Percentiles rank a stretch among this genome's conserved stretches.
Conservation (phyloP, 1,140 invertebrate species). For the Forficula auricularia region DNA sequence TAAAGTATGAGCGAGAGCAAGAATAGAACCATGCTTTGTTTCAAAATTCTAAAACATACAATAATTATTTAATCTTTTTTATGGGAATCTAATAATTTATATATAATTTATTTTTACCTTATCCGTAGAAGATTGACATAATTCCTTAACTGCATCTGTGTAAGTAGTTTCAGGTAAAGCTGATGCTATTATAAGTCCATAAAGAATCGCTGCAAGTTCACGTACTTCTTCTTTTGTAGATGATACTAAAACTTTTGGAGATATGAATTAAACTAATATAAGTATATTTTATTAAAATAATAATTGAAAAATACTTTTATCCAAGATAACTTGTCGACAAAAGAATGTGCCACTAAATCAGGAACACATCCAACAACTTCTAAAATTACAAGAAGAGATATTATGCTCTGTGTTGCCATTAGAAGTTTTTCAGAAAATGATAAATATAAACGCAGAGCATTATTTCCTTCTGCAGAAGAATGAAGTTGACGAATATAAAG, state of each 20-base stretch:
- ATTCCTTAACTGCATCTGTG: constrained; percentile 17
- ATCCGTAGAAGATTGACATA: constrained; percentile 19
- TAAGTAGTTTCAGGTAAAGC: constrained; percentile 24
- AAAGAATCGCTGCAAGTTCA: constrained; percentile 45
- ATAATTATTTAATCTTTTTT: too few relatives aligned
- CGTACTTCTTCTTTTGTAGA: constrained; percentile 51
- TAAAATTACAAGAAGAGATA: constrained; percentile 48
- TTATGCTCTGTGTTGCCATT: constrained; percentile 38
- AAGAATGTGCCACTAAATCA: constrained; percentile 34
- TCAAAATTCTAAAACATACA: constrained; percentile 32
- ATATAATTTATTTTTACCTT: constrained; percentile 17
- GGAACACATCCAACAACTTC: constrained; percentile 54
- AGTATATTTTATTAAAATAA: background rate
- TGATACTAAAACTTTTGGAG: too few relatives aligned
- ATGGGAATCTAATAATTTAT: too few relatives aligned
- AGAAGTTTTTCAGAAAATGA: constrained; percentile 43
- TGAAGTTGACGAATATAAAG: constrained; percentile 33
- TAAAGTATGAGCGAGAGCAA: constrained; percentile 46
- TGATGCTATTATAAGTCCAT: constrained; percentile 42
- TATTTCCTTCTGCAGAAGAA: constrained; percentile 25
- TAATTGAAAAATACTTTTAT: constrained; percentile 19
- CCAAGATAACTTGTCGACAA: constrained; percentile 40
- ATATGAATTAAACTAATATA: constrained; percentile 5
- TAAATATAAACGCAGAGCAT: constrained; percentile 41
- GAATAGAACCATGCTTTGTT: constrained; percentile 50